Base-by-base conservation (phyloP, 64 coral and sea anemone genomes). In the Pocillopora verrucosa region DNA sequence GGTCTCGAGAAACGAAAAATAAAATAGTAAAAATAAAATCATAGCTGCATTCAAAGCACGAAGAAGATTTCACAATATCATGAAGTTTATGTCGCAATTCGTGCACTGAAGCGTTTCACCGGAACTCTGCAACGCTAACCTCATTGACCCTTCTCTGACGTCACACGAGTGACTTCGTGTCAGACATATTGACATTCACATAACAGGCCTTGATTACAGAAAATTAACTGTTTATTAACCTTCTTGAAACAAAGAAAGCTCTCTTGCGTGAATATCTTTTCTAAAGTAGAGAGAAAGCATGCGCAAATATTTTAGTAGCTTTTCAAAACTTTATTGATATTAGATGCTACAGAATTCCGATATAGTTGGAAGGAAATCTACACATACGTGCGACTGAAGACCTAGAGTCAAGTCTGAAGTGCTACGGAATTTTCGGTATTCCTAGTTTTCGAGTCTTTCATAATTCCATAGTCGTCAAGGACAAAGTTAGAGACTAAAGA, bases 221-320 rank as follows among this genome's bases (percentile, higher is more conserved):
- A 25, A 30, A 69, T 26, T 57, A 11, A 34, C 72, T 85, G 65
- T 62, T 56, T 84, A 41, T 56, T 85, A 72, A 51, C 58, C n/a
- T 22, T 65, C 30, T 9, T 72, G 72, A 72, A 56, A 85, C 35
- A 85, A 84, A 67, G 80, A 13, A n/a, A 72, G 37, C 41, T 45
- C 82, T 72, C 65, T 85, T 19, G 5, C 3, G 45, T 26, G 36
- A 41, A 56, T 56, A 37, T 45, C 56, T 45, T 56, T 70, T 20
- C 36, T n/a, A 14, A 19, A 51, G 75, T 77, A 11, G 19, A 77
- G 11, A 16, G 24, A 56, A 38, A 85, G 62, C 36, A 45, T 72
- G 36, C n/a, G n/a, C 38, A 85, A 85, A 85, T 85, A 85, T 85
- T 85, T 72, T 65, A 25, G 13, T 20, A 58, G 11, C 22, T 61